These are phyloP conservation scores for Dimorphilus gyrociliatus DNA, from an alignment of 2,888 invertebrate species.

Conservation along the genomic window DNA sequence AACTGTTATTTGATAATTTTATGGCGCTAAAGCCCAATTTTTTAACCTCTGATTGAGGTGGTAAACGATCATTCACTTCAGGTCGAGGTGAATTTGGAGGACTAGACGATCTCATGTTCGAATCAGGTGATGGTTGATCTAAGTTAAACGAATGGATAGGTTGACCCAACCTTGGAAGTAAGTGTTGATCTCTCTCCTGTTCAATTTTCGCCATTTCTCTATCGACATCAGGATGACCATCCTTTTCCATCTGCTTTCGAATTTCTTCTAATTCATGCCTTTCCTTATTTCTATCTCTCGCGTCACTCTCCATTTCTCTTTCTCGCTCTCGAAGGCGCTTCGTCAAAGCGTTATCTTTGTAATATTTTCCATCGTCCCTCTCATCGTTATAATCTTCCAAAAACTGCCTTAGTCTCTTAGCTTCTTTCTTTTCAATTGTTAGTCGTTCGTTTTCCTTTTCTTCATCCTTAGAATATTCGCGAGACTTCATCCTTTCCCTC, in stretches of 20 bases:
- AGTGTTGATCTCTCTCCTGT: conserved; percentile 60
- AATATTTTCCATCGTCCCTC: conserved; percentile 88
- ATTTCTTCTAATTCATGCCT: conserved; percentile 71
- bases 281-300: conserved; percentile 66
- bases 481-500: conserved; percentile 42
- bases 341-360: conserved; percentile 77
- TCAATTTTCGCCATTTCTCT: conserved; percentile 45
- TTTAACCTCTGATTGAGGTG: no score
- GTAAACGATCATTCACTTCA: no score
- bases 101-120: no score
- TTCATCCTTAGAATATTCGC: conserved; percentile 74
- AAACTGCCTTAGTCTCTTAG: conserved; percentile 84
- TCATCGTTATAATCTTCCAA: conserved; percentile 98
- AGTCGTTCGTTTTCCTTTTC: conserved; percentile 67
- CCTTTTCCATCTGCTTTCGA: conserved; percentile 49
- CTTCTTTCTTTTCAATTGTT: conserved; percentile 67
- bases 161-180: conserved; percentile 64
- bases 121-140: no score
- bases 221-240: conserved; percentile 41
- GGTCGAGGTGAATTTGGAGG: no score
- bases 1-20: no score
- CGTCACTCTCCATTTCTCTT: conserved; percentile 78
- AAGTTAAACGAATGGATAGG: no score
- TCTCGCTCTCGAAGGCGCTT: conserved; percentile 77
- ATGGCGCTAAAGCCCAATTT: no score